Evolutionary conservation across 2,113 vertebrate genomes (phyloP).

Genomic region (Oryctolagus cuniculus): DNA sequence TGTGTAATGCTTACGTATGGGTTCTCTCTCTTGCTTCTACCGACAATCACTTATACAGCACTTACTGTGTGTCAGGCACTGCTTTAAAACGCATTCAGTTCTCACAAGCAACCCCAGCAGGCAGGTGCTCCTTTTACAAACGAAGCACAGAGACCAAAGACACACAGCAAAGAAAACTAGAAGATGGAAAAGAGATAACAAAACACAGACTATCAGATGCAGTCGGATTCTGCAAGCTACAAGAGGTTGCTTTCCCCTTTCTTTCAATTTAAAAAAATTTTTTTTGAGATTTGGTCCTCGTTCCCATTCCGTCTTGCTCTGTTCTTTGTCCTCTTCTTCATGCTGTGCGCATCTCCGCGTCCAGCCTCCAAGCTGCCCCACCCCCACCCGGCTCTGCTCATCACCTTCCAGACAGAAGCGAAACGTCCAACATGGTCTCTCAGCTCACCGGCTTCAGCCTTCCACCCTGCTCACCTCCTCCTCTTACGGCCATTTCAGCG

Average conservation of each 20-base stretch:
- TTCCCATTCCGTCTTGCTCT: not conserved
- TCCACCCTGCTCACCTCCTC: fast-evolving
- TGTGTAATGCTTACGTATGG: too few relatives aligned
- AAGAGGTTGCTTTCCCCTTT: not conserved
- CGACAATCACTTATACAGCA: not conserved
- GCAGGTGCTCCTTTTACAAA: not conserved
- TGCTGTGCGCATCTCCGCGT: fast-evolving
- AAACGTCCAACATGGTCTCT: not conserved
- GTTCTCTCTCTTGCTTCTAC: not conserved
- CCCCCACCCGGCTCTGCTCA: not conserved
- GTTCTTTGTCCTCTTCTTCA: not conserved
- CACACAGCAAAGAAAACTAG: not conserved
- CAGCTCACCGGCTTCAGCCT: not conserved
- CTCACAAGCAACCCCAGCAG: not conserved
- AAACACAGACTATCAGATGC: not conserved
- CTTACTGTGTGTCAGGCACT: not conserved
- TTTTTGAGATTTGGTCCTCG: not conserved
- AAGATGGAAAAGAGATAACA: not conserved
- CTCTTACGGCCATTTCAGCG: not conserved
- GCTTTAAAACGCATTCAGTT: not conserved
- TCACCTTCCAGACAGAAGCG: not conserved
- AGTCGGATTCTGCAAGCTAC: not conserved
- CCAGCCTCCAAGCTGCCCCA: not conserved
- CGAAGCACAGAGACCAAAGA: not conserved
- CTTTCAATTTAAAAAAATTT: not conserved